Conservation (phyloP, 2,797 vertebrate species). For the Pipistrellus pygmaeus region DNA sequence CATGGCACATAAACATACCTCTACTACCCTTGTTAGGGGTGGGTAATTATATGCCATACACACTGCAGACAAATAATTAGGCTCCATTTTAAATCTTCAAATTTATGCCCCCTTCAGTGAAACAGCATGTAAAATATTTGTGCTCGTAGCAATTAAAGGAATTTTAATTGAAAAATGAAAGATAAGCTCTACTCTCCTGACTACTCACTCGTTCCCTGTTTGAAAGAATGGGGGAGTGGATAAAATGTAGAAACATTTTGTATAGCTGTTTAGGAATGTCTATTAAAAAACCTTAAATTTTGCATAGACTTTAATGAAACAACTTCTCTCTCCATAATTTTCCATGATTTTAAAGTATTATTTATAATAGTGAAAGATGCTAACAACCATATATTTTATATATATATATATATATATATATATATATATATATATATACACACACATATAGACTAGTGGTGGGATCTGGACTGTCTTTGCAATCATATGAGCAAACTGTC, state of each 20-base stretch:
- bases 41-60: neutral
- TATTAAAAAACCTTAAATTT: neutral
- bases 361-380: neutral
- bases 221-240: neutral
- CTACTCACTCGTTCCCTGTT: neutral
- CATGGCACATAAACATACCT: neutral
- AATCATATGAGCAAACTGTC: too few species aligned
- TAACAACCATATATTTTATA: neutral
- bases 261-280: neutral
- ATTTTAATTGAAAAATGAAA: conserved; percentile 13
- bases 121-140: neutral
- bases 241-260: neutral
- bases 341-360: neutral
- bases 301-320: neutral
- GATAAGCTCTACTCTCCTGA: neutral
- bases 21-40: neutral
- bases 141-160: neutral
- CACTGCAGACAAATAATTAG: neutral
- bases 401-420: too few species aligned
- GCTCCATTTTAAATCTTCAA: neutral
- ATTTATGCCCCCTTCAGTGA: neutral
- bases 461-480: too few species aligned
- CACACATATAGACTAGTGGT: too few species aligned
- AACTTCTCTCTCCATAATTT: neutral
- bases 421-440: too few species aligned